Evolutionary conservation across 2,113 vertebrate genomes (phyloP), one percentile per base, ranked within the genome.

Genomic region (Talpa occidentalis): DNA sequence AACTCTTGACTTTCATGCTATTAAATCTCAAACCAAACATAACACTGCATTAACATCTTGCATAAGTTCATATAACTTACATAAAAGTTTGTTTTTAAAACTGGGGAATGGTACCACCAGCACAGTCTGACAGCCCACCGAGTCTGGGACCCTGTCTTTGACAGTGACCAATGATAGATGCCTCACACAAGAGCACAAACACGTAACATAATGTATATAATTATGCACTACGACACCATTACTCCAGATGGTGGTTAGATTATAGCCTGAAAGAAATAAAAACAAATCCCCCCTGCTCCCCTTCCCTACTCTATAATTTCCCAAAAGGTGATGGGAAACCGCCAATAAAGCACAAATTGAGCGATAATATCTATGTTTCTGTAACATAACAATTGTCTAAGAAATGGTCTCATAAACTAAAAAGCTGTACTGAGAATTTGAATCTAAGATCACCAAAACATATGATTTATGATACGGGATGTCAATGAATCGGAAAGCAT

Each of bases 11-110:
- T 93, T 93, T 81, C 42, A 84, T 78, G 82, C 44, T 52, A 77
- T 54, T 87, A 88, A 94, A 93, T 77, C 42, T 95, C 92, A 95
- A 94, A 95, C 93, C 92, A 95, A 94, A 94, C 11, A 80, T 42
- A 96, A 52, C 21, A 84, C 4, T 87, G 37, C 10, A 77, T 77
- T 64, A 60, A 40, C 80, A 90, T 89, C 93, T 79, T 94, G 11
- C 62, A 95, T 85, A 94, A 95, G 91, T 89, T 81, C 81, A 88
- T 60, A 59, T 73, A 86, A 79, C 54, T 93, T 95, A 72, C 3
- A 83, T 56, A 93, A 92, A 47, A 12, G 67, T 60, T 92, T 94
- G 49, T 78, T 95, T 91, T 84, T 80, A 77, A 77, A 86, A 76
- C 7, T 59, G 64, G 14, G 19, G 67, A 42, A 80, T 78, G 77